These are phyloP conservation scores for Calidris pygmaea DNA, from an alignment of 2,113 vertebrate genomes.

Conservation along the genomic window DNA sequence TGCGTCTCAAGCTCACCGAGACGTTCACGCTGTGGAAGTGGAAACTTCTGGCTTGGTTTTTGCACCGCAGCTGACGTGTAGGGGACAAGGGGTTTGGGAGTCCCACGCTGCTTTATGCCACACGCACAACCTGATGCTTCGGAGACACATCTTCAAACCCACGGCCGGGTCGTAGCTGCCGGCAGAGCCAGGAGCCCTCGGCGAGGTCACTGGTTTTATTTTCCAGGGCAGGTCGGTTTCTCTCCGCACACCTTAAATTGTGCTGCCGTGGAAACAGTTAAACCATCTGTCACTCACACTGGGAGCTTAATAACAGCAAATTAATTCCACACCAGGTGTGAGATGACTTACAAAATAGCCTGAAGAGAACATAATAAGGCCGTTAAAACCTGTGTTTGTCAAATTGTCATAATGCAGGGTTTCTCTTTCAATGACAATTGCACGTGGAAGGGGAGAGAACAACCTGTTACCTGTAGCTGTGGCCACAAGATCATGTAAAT, in stretches of 20 bases:
- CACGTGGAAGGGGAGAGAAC: background rate
- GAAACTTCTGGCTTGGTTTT: background rate
- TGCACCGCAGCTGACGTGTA: background rate
- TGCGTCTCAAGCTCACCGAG: background rate
- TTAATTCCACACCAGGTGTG: background rate
- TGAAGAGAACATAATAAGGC: background rate
- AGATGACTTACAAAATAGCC: background rate
- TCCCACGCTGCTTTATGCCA: background rate
- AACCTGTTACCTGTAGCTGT: background rate
- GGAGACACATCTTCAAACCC: background rate
- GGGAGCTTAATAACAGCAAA: background rate
- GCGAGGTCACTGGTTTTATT: background rate
- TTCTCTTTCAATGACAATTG: background rate
- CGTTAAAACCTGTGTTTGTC: background rate
- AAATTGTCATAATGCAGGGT: background rate
- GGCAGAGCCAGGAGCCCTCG: background rate
- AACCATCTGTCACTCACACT: background rate
- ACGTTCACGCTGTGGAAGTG: background rate
- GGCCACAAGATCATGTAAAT: rapidly evolving
- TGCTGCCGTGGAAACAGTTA: background rate
- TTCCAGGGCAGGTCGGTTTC: background rate
- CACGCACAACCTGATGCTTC: no score
- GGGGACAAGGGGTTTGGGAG: background rate
- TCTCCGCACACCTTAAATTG: background rate
- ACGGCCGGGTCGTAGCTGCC: rapidly evolving